Evolutionary conservation across 2,113 vertebrate species (phyloP).

Genomic region (Cyanoderma ruficeps): DNA sequence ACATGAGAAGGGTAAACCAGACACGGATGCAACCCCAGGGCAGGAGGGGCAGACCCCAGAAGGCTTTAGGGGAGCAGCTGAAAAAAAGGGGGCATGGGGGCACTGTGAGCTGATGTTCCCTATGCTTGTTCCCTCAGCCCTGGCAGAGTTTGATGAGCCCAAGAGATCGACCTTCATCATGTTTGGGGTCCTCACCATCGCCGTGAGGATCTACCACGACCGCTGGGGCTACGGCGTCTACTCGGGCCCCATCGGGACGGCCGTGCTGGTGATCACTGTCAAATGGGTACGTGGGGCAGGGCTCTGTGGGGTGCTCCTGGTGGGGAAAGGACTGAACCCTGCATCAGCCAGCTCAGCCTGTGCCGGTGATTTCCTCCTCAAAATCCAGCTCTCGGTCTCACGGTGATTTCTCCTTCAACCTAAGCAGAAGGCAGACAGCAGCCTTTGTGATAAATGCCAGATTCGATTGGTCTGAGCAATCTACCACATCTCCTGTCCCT

Average conservation of each 20-base stretch:
- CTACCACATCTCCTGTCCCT: background rate
- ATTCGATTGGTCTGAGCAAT: background rate
- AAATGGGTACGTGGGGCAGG: conserved; percentile 84
- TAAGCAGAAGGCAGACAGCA: background rate
- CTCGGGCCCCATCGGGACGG: conserved; percentile 91
- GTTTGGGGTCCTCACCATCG: conserved; percentile 90
- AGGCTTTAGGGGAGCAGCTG: background rate
- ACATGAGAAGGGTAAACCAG: background rate
- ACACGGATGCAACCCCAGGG: fast-evolving
- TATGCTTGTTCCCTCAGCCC: conserved; percentile 67
- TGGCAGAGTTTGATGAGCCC: conserved; percentile 95
- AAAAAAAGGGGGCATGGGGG: background rate
- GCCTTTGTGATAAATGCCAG: background rate
- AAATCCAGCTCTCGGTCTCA: background rate
- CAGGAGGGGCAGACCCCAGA: background rate
- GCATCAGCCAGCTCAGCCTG: fast-evolving
- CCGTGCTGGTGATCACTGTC: conserved; percentile 86
- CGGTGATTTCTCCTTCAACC: background rate
- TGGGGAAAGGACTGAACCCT: background rate
- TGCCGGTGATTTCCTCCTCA: background rate
- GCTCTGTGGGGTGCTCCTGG: background rate
- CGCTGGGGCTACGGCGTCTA: conserved; percentile 93
- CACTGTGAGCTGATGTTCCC: background rate
- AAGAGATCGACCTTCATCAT: conserved; percentile 89
- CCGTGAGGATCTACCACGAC: conserved; percentile 91